These are phyloP conservation scores for Paraplagusia blochii DNA, from an alignment of 2,113 vertebrate genomes.

Conservation along the genomic window DNA sequence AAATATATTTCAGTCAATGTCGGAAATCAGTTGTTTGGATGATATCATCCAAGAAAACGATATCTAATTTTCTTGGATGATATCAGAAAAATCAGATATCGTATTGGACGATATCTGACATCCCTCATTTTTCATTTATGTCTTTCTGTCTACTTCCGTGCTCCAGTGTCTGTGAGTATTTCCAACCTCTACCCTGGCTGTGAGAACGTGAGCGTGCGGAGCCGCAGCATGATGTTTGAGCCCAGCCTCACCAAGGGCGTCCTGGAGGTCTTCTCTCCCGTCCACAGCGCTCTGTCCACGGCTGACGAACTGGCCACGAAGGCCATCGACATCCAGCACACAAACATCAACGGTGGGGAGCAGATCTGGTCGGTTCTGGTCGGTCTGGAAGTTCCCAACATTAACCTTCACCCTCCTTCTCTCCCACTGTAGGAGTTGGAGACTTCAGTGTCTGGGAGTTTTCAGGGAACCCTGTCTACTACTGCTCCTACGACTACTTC, in stretches of 20 bases:
- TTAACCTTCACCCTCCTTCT: no score
- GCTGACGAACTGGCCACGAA: conserved; percentile 87
- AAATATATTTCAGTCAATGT: no score
- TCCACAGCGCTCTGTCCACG: conserved; percentile 75
- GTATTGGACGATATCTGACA: no score
- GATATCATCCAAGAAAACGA: no score
- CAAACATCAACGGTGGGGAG: conserved; percentile 81
- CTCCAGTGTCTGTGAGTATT: conserved; percentile 91
- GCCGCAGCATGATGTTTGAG: conserved; percentile 99
- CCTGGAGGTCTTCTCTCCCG: conserved; percentile 89
- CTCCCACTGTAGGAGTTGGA: conserved; percentile 80
- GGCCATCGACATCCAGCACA: conserved; percentile 88
- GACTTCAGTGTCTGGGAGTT: conserved; percentile 98
- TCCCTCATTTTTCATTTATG: not conserved
- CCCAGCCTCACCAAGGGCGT: conserved; percentile 94
- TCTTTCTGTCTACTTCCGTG: conserved; percentile 17
- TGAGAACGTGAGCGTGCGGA: conserved; percentile 95
- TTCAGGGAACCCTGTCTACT: conserved; percentile 94
- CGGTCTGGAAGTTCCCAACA: not conserved
- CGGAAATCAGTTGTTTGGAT: no score
- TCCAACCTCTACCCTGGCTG: conserved; percentile 94
- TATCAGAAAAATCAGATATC: no score
- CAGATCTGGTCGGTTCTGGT: accelerated
- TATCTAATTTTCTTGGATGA: no score
- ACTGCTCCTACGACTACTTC: conserved; percentile 96